Evolutionary conservation across 2,797 vertebrate species (phyloP), one percentile per base, ranked within the genome.

Genomic region (Apogon hyalosoma): DNA sequence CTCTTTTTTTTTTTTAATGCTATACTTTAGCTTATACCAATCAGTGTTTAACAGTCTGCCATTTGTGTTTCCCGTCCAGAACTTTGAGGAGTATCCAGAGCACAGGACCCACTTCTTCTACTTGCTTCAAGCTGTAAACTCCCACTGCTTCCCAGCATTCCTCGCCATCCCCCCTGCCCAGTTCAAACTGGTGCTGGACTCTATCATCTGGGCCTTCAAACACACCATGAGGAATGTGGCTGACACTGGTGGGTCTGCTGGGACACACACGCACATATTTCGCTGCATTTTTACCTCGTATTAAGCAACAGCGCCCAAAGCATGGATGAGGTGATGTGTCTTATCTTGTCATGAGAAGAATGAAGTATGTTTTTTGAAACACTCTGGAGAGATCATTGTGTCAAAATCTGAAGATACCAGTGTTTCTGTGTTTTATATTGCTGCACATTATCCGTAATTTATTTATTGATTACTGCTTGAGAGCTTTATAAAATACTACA

Each of bases 161-260:
- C 93, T 99, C 77, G 95, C 97, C 85, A 99, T 99, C 92, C 96
- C 98, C 41, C 97, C 98, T 0, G 96, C 96, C 75, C 98, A 99
- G 88, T 99, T 99, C 88, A 99, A 99, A 76, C 94, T 99, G 77
- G 97, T 99, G 84, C 92, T 99, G 91, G 98, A 99, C 93, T 99
- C 98, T 77, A 99, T 99, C 90, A 99, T 99, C 93, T 99, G 98
- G 98, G 98, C 98, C 90, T 99, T 99, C 87, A 99, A 99, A 74
- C 98, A 99, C 90, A 99, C 98, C 45, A 99, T 99, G 98, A 96
- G 98, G 92, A 99, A 99, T 0, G 98, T 99, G 80, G 98, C 98
- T n/a, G 98, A 99, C 90, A 99, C 98, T 49, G 98, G 98, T 98
- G 38, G 73, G 85, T 7, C 16, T 31, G 18, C 43, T 2, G n/a